Evolutionary conservation across 1,140 invertebrate species (phyloP).

Genomic region (Trissolcus basalis): DNA sequence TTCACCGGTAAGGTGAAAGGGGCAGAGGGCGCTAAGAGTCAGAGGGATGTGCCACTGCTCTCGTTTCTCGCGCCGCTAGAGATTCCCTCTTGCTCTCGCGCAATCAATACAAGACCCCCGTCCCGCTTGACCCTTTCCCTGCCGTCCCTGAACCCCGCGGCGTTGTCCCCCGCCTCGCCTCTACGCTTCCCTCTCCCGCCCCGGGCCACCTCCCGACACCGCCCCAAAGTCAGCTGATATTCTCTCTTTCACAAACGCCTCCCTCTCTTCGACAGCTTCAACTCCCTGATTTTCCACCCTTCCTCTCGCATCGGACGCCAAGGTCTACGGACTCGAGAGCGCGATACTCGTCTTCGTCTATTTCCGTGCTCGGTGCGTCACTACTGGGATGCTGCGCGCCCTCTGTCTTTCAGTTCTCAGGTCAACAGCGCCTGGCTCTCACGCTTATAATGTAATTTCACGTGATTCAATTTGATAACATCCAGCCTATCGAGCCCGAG

Average conservation of each 20-base stretch:
- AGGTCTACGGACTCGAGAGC: slow-evolving; percentile 60
- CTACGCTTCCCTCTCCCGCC: slow-evolving; percentile 12
- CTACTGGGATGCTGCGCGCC: slow-evolving; percentile 26
- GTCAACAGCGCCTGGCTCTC: background rate
- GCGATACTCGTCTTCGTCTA: slow-evolving; percentile 41
- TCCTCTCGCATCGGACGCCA: slow-evolving; percentile 46
- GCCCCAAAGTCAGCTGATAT: slow-evolving; percentile 62
- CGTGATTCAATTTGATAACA: slow-evolving; percentile 44
- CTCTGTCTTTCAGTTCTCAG: slow-evolving; percentile 6
- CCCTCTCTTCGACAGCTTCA: slow-evolving; percentile 11
- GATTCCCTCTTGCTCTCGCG: slow-evolving; percentile 53
- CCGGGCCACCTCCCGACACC: slow-evolving; percentile 9
- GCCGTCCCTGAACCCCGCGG: slow-evolving; percentile 34
- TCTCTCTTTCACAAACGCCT: slow-evolving; percentile 49
- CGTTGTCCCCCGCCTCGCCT: slow-evolving; percentile 10
- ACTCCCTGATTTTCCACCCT: slow-evolving; percentile 4
- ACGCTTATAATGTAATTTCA: slow-evolving; percentile 29
- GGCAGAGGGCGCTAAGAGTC: slow-evolving; percentile 32
- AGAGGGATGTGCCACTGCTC: slow-evolving; percentile 46
- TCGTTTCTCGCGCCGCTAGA: slow-evolving; percentile 43
- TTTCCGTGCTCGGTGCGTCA: slow-evolving; percentile 44
- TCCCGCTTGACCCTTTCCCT: slow-evolving; percentile 30
- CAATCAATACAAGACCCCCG: slow-evolving; percentile 67
- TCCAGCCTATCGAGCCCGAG: slow-evolving; percentile 24
- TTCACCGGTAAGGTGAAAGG: slow-evolving; percentile 12